Evolutionary conservation across 1,140 invertebrate species (phyloP).

Genomic region (Holotrichia oblita): DNA sequence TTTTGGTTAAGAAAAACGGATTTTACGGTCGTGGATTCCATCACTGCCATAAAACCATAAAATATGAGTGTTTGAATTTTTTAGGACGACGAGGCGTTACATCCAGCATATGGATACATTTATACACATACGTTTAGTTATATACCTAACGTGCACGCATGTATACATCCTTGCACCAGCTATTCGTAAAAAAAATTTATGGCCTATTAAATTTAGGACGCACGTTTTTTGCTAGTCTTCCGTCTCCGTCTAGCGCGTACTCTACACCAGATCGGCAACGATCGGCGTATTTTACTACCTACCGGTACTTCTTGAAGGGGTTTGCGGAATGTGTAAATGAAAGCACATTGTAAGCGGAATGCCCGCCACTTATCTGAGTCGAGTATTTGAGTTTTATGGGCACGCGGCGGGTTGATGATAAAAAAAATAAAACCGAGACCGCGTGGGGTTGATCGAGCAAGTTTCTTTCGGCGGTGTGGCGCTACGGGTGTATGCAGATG

Average conservation of each 20-base stretch:
- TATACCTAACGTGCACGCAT: neutral
- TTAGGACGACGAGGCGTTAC: neutral
- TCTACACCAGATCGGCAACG: too few species aligned
- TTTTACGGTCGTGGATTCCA: slow-evolving; percentile 19
- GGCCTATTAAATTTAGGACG: slow-evolving; percentile 30
- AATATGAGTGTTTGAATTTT: slow-evolving; percentile 24
- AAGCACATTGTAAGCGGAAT: slow-evolving; percentile 28
- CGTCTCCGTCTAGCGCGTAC: neutral
- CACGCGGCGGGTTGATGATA: slow-evolving; percentile 26
- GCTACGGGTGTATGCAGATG: slow-evolving; percentile 14
- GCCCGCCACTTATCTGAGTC: slow-evolving; percentile 13
- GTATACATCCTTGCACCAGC: neutral
- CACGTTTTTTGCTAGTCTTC: neutral
- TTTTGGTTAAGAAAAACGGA: neutral
- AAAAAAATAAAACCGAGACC: slow-evolving; percentile 25
- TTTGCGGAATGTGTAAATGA: slow-evolving; percentile 31
- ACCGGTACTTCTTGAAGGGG: neutral
- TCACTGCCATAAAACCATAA: slow-evolving; percentile 23
- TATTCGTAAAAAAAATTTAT: slow-evolving; percentile 22
- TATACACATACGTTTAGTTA: neutral
- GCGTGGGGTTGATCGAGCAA: neutral
- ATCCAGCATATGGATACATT: neutral
- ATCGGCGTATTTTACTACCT: neutral
- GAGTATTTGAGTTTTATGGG: slow-evolving; percentile 29
- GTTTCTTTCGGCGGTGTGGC: neutral